These are phyloP conservation scores for Frankliniella intonsa DNA, from an alignment of 2,888 invertebrate genomes.

Conservation along the genomic window DNA sequence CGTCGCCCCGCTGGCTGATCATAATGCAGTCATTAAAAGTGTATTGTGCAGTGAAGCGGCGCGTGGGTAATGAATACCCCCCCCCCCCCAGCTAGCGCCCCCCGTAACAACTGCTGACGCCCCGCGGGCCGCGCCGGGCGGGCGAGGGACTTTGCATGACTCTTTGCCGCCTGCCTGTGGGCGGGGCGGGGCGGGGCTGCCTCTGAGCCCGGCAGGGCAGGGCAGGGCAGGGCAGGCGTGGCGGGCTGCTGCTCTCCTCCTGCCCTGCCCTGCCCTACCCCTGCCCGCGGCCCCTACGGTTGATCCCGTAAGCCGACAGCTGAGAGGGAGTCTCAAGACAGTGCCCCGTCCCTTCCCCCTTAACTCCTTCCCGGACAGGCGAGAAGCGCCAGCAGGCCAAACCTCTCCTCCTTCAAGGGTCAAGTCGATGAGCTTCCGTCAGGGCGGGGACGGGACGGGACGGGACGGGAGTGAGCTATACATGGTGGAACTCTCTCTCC, in stretches of 20 bases:
- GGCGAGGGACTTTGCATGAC: too few species aligned
- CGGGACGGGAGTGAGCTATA: background rate
- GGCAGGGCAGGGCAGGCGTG: too few species aligned
- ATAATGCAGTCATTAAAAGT: slow-evolving; percentile 25
- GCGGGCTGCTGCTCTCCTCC: background rate
- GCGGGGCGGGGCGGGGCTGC: background rate
- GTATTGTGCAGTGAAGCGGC: slow-evolving; percentile 14
- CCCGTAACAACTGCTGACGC: too few species aligned
- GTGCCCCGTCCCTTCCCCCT: background rate
- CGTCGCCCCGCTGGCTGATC: background rate
- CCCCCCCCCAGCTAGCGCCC: background rate
- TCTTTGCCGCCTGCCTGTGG: background rate
- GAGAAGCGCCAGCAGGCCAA: background rate
- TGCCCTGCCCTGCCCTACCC: background rate
- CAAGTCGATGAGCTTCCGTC: too few species aligned
- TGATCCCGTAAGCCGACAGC: slow-evolving; percentile 19
- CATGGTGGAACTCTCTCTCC: too few species aligned
- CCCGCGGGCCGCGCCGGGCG: too few species aligned
- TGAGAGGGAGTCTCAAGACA: background rate
- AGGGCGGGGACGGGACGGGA: background rate
- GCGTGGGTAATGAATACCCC: slow-evolving; percentile 16
- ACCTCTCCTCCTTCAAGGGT: background rate
- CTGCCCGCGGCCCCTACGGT: background rate
- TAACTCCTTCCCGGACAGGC: too few species aligned
- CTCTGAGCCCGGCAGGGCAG: background rate